Evolutionary conservation across 2,113 vertebrate species (phyloP).

Genomic region (Oophaga pumilio): DNA sequence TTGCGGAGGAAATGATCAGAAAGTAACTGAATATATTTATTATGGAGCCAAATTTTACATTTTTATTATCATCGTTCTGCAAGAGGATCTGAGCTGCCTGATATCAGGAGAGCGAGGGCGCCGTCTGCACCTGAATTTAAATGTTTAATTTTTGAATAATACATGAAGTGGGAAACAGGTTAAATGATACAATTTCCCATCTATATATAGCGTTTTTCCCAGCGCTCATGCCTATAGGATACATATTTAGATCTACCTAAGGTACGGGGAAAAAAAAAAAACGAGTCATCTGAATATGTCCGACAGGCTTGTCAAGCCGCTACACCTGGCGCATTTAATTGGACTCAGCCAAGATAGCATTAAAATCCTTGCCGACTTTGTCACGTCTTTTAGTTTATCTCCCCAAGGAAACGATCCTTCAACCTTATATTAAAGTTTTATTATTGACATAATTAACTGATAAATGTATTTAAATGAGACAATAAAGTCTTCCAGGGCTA

Average conservation of each 20-base stretch:
- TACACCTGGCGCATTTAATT: constrained; percentile 46
- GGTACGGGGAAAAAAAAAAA: constrained; percentile 5
- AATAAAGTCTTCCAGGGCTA: constrained; percentile 39
- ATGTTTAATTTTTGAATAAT: constrained; percentile 25
- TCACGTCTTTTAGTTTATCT: constrained; percentile 51
- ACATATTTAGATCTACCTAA: constrained; percentile 7
- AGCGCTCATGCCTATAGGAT: constrained; percentile 6
- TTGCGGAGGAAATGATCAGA: background rate
- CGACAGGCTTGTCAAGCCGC: constrained; percentile 25
- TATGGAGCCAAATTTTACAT: background rate
- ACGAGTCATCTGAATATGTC: constrained; percentile 2
- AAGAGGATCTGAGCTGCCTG: background rate
- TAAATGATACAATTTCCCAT: constrained; percentile 21
- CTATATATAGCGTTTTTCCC: constrained; percentile 7
- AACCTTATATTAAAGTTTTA: constrained; percentile 55
- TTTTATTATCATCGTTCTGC: background rate
- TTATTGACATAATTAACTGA: constrained; percentile 58
- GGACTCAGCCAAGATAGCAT: constrained; percentile 43
- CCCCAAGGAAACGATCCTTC: constrained; percentile 50
- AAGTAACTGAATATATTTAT: background rate
- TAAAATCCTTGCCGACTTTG: constrained; percentile 53
- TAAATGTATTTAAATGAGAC: constrained; percentile 57
- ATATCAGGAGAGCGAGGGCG: background rate
- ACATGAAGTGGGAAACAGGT: constrained; percentile 19
- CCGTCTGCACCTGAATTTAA: background rate